Percentiles rank a stretch among this genome's conserved stretches.
Evolutionary conservation across 2,113 vertebrate species (phyloP).

Genomic region (Daboia siamensis): DNA sequence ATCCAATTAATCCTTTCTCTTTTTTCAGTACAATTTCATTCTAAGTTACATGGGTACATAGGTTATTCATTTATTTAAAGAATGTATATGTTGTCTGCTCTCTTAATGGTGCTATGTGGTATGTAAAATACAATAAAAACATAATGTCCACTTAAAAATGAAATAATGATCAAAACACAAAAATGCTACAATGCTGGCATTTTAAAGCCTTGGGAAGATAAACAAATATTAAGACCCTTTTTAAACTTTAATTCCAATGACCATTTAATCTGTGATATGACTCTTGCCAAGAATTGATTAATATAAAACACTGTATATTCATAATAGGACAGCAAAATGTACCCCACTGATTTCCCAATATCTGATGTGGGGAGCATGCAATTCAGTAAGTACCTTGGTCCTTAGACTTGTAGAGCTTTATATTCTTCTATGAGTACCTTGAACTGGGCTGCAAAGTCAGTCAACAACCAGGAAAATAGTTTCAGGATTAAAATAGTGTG

Average conservation of each 20-base stretch:
- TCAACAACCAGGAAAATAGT: not conserved
- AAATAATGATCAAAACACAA: not conserved
- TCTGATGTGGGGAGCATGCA: not conserved
- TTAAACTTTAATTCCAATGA: not conserved
- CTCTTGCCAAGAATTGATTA: not conserved
- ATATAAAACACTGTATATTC: not conserved
- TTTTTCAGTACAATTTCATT: not conserved
- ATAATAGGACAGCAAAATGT: not conserved
- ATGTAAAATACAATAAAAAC: not conserved
- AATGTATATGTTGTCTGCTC: not conserved
- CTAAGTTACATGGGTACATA: not conserved
- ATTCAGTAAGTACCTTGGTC: not conserved
- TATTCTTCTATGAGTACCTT: not conserved
- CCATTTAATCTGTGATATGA: not conserved
- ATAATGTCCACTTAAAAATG: not conserved
- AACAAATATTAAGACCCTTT: not conserved
- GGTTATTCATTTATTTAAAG: not conserved
- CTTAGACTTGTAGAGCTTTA: not conserved
- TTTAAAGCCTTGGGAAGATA: not conserved
- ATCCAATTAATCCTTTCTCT: not conserved
- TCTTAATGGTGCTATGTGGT: not conserved
- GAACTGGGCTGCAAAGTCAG: not conserved
- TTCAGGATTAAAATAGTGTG: not conserved
- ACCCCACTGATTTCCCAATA: not conserved
- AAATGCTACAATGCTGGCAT: not conserved